phyloP scores from a whole-genome alignment of 2,113 vertebrate species.

The Noctilio leporinus region DNA sequence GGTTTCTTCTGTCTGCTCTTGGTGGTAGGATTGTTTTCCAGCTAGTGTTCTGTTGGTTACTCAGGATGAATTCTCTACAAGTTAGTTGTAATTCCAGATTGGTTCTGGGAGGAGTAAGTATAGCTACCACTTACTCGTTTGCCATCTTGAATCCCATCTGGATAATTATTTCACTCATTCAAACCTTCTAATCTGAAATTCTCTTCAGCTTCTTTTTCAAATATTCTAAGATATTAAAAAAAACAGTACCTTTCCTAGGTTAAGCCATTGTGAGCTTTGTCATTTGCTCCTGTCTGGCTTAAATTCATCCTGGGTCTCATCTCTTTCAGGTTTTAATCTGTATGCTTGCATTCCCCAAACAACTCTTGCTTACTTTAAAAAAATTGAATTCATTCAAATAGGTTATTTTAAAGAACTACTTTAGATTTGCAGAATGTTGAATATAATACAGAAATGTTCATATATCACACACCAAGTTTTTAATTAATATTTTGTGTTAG shows the following conservation, averaged over 20 bases:
- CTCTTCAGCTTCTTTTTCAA: background rate
- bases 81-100: too few relatives aligned
- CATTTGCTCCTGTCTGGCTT: background rate
- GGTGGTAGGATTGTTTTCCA: too few relatives aligned
- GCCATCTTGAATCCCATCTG: background rate
- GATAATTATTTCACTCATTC: background rate
- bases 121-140: too few relatives aligned
- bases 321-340: background rate
- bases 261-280: background rate
- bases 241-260: background rate
- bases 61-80: too few relatives aligned
- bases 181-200: constrained; percentile 8
- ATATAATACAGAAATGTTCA: background rate
- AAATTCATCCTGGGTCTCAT: background rate
- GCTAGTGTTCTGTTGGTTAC: too few relatives aligned
- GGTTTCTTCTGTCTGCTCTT: too few relatives aligned
- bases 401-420: background rate
- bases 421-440: background rate
- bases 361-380: background rate
- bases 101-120: too few relatives aligned
- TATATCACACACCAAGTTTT: background rate
- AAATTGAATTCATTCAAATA: background rate
- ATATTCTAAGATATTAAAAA: background rate
- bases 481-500: background rate
- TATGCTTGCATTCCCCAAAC: background rate